Evolutionary conservation across 2,113 vertebrate genomes (phyloP).

Genomic region (Camarhynchus parvulus): DNA sequence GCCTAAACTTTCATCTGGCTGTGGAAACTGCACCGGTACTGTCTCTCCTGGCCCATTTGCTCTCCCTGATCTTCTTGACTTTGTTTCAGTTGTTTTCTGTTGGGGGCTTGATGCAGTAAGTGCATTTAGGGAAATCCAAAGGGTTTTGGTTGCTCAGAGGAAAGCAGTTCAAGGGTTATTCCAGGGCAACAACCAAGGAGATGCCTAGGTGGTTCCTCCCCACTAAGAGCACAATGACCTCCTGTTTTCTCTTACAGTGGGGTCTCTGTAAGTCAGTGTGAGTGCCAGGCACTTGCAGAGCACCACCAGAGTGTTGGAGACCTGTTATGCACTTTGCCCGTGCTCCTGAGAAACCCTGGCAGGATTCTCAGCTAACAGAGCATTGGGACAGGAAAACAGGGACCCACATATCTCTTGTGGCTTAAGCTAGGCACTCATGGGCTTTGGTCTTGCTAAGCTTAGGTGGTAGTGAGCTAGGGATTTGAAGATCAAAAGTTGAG

Average conservation of each 20-base stretch:
- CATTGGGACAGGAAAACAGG: background rate
- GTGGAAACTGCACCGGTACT: background rate
- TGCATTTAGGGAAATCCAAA: background rate
- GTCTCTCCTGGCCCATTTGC: background rate
- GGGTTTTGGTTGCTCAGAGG: background rate
- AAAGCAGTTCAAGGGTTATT: background rate
- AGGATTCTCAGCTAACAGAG: background rate
- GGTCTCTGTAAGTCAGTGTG: background rate
- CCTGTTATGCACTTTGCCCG: background rate
- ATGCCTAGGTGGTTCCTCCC: background rate
- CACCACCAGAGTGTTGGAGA: background rate
- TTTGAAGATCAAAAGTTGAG: conserved; percentile 28
- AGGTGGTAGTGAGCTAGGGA: background rate
- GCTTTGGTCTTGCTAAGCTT: background rate
- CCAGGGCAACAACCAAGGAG: rapidly evolving
- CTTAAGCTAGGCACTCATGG: background rate
- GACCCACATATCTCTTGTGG: background rate
- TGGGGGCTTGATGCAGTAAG: background rate
- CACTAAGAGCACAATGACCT: background rate
- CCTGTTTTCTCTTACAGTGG: background rate
- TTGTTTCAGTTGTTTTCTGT: background rate
- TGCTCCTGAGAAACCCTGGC: background rate
- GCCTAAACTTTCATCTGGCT: background rate
- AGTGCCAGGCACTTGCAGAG: background rate
- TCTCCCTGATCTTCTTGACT: background rate